Percentiles rank a stretch among this genome's conserved stretches.
phyloP scores from a whole-genome alignment of 2,888 invertebrate genomes.

The Philonicus albiceps region DNA sequence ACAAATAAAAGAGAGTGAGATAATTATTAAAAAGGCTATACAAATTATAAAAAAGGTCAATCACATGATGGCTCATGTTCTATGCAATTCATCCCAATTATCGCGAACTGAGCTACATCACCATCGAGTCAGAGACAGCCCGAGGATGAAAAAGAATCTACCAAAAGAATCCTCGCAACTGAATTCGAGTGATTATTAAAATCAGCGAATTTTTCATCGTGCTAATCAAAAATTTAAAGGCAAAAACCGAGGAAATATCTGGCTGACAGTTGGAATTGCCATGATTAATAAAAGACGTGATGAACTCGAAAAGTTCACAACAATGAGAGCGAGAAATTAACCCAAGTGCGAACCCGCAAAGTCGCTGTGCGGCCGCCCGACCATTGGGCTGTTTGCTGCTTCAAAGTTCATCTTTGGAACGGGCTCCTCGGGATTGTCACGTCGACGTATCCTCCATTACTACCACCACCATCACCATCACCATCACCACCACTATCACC shows the following conservation, averaged over 20 bases:
- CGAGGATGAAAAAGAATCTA: not conserved
- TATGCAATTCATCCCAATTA: not conserved
- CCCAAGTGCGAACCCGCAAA: slow-evolving; percentile 8
- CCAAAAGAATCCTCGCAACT: not conserved
- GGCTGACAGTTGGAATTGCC: slow-evolving; percentile 27
- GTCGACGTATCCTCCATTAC: too few relatives aligned
- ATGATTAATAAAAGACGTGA: slow-evolving; percentile 33
- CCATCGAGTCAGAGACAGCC: not conserved
- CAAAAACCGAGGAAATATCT: slow-evolving; percentile 20
- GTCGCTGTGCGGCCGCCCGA: not conserved
- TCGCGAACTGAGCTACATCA: not conserved
- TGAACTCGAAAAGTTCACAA: slow-evolving; percentile 36
- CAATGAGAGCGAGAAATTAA: slow-evolving; percentile 27
- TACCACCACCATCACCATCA: not conserved
- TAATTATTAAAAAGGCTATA: not conserved
- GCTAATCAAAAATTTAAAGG: slow-evolving; percentile 3
- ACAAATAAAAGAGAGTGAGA: not conserved
- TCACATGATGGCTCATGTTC: not conserved
- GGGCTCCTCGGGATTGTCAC: not conserved
- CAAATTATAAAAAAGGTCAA: not conserved
- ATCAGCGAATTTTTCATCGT: slow-evolving; percentile 33
- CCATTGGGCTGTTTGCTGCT: not conserved
- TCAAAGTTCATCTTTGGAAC: slow-evolving; percentile 24
- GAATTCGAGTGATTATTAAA: slow-evolving; percentile 29
- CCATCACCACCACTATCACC: not conserved